Percentiles rank a stretch among this genome's conserved stretches.
phyloP scores from a whole-genome alignment of 2,797 vertebrate species.

The Coluber constrictor region DNA sequence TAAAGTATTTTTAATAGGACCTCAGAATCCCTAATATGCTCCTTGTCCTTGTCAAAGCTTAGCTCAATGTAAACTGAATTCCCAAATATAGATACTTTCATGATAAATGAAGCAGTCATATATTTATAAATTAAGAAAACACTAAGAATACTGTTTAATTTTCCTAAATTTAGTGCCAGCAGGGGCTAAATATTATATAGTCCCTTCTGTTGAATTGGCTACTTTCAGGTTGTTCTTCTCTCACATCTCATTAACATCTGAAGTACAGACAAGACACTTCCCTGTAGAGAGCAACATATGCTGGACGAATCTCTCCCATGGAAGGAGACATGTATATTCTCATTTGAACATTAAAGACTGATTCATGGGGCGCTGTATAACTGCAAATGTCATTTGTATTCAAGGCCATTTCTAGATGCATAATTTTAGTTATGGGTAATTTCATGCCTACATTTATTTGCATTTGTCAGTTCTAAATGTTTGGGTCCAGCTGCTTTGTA shows the following conservation, averaged over 20 bases:
- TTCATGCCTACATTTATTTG: neutral
- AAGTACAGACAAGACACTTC: neutral
- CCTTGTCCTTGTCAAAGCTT: neutral
- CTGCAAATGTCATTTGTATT: neutral
- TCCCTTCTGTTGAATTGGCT: constrained; percentile 5
- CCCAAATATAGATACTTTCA: neutral
- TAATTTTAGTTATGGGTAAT: neutral
- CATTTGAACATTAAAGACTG: neutral
- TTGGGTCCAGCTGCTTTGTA: neutral
- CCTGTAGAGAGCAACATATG: constrained; percentile 16
- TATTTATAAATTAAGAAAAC: constrained; percentile 11
- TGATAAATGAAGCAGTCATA: neutral
- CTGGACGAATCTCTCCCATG: neutral
- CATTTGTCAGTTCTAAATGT: neutral
- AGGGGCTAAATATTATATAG: neutral
- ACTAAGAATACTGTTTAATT: constrained; percentile 2
- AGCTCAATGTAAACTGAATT: neutral
- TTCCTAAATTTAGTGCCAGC: neutral
- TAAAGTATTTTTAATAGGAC: neutral
- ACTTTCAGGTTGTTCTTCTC: neutral
- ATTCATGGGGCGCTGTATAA: neutral
- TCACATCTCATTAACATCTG: constrained; percentile 10
- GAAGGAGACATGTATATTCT: neutral
- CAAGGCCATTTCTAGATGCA: neutral
- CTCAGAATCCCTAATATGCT: neutral